phyloP scores from a whole-genome alignment of 2,113 vertebrate genomes.

The Microcebus lehilahytsara region DNA sequence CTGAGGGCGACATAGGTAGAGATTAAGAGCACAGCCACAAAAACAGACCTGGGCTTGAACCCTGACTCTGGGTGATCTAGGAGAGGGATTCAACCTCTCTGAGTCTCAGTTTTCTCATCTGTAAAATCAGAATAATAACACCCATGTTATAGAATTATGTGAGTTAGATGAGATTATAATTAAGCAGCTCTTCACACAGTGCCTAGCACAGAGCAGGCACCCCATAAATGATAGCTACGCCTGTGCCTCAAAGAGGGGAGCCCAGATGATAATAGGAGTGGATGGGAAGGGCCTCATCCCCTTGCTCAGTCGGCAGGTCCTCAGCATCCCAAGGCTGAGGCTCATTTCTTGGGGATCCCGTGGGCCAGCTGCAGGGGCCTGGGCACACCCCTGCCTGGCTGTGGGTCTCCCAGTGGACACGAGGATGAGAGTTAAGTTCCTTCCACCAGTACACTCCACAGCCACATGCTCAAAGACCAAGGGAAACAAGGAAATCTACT shows the following conservation, averaged over 20 bases:
- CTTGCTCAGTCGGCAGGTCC: neutral
- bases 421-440: neutral
- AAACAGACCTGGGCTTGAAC: neutral
- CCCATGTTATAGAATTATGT: neutral
- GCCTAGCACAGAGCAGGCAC: neutral
- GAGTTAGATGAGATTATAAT: neutral
- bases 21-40: too few species aligned
- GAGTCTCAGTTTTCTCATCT: neutral
- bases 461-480: neutral
- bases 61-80: neutral
- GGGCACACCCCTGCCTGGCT: fast-evolving
- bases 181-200: neutral
- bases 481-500: neutral
- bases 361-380: neutral
- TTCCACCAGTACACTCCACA: neutral
- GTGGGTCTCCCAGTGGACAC: neutral
- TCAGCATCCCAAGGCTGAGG: neutral
- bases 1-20: neutral
- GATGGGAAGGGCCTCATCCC: too few species aligned
- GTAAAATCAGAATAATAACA: neutral
- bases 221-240: neutral
- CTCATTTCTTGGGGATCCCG: neutral
- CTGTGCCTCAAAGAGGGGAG: neutral
- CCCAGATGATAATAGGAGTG: neutral
- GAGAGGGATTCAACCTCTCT: neutral